Conservation (phyloP, 1,140 invertebrate genomes). For the Dolichoris vasculosae region DNA sequence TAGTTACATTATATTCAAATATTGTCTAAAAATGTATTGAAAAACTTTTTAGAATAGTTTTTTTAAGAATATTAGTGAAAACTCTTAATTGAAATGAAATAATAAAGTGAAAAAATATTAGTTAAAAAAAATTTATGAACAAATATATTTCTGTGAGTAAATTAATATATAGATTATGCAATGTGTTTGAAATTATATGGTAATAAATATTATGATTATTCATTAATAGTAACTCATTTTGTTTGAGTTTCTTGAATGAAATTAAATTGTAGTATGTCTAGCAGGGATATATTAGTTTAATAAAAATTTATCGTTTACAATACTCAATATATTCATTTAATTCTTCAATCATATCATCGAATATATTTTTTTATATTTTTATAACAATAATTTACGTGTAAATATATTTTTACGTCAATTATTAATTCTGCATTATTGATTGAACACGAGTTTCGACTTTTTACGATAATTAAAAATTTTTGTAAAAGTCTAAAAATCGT, state of each 20-base stretch:
- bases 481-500: too few species aligned
- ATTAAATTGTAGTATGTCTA: constrained; percentile 10
- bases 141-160: too few species aligned
- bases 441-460: not conserved
- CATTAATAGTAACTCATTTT: constrained; percentile 17
- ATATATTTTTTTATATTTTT: not conserved
- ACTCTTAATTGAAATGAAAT: too few species aligned
- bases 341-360: not conserved
- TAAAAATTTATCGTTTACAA: constrained; percentile 23
- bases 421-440: constrained; percentile 6
- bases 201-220: not conserved
- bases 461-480: not conserved
- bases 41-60: too few species aligned
- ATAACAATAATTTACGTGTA: not conserved
- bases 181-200: not conserved
- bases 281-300: constrained; percentile 10
- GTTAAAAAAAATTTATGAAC: too few species aligned
- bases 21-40: too few species aligned
- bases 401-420: not conserved
- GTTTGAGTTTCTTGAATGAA: constrained; percentile 21
- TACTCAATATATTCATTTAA: constrained; percentile 1
- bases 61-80: too few species aligned
- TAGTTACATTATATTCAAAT: too few species aligned
- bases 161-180: too few species aligned
- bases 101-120: too few species aligned